Evolutionary conservation across 2,797 vertebrate species (phyloP).

Genomic region (Labroides dimidiatus): DNA sequence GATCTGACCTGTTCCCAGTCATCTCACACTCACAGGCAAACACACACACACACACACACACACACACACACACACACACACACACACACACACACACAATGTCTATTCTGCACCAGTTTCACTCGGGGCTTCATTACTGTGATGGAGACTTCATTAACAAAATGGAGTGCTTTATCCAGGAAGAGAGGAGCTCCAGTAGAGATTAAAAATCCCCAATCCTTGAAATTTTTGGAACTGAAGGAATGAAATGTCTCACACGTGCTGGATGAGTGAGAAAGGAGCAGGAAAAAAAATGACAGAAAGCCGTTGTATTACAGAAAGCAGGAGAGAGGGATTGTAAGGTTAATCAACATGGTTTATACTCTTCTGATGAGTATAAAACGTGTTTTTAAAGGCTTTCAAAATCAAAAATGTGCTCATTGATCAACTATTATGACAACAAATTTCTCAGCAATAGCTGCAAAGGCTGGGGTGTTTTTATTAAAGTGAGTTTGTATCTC

Average conservation of each 20-base stretch:
- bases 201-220: constrained; percentile 67
- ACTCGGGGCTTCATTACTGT: constrained; percentile 59
- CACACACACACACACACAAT: constrained; percentile 14
- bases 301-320: not conserved
- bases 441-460: no score
- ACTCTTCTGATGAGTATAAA: no score
- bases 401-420: no score
- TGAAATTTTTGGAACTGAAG: constrained; percentile 29
- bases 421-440: no score
- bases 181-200: constrained; percentile 34
- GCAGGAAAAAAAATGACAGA: constrained; percentile 9
- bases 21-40: not conserved
- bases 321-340: constrained; percentile 4
- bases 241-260: constrained; percentile 5
- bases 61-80: constrained; percentile 7
- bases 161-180: constrained; percentile 64
- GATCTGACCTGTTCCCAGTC: not conserved
- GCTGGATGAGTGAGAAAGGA: constrained; percentile 11
- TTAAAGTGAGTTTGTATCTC: no score
- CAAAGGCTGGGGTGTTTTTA: no score
- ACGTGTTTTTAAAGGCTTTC: no score
- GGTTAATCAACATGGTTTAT: constrained; percentile 3
- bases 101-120: constrained; percentile 25
- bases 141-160: constrained; percentile 68
- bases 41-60: constrained; percentile 7